Conservation (phyloP, 2,888 invertebrate genomes). For the Thereva nobilitata region DNA sequence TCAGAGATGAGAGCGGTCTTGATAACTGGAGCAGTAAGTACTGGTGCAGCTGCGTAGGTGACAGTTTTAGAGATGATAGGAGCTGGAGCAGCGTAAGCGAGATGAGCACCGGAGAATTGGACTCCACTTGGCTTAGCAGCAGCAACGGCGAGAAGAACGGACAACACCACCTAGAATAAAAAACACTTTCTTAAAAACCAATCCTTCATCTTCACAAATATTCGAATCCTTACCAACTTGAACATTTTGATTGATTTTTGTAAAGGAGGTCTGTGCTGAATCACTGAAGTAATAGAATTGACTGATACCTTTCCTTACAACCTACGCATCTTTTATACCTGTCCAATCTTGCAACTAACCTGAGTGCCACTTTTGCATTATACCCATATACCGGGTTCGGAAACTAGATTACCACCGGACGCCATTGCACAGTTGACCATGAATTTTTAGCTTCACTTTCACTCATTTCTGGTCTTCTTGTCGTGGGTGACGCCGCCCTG, state of each 20-base stretch:
- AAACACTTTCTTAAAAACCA: conserved; percentile 1
- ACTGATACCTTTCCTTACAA: conserved; percentile 43
- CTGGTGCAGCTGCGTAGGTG: background rate
- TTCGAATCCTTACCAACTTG: conserved; percentile 49
- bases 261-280: conserved; percentile 43
- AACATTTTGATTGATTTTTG: conserved; percentile 47
- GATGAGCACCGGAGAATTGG: conserved; percentile 36
- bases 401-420: too few species aligned
- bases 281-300: conserved; percentile 40
- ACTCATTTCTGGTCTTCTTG: too few species aligned
- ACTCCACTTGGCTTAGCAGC: conserved; percentile 45
- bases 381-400: background rate
- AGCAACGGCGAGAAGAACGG: conserved; percentile 60
- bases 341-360: background rate
- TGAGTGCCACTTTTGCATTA: background rate
- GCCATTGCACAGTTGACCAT: too few species aligned
- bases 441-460: too few species aligned
- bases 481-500: too few species aligned
- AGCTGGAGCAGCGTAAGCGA: conserved; percentile 16
- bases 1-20: conserved; percentile 34
- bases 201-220: background rate
- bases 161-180: conserved; percentile 61
- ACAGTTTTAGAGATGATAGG: conserved; percentile 21
- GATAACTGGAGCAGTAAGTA: conserved; percentile 5
- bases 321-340: conserved; percentile 43